These are phyloP conservation scores for Coenobita brevimanus DNA, from an alignment of 1,140 invertebrate species.

Conservation along the genomic window DNA sequence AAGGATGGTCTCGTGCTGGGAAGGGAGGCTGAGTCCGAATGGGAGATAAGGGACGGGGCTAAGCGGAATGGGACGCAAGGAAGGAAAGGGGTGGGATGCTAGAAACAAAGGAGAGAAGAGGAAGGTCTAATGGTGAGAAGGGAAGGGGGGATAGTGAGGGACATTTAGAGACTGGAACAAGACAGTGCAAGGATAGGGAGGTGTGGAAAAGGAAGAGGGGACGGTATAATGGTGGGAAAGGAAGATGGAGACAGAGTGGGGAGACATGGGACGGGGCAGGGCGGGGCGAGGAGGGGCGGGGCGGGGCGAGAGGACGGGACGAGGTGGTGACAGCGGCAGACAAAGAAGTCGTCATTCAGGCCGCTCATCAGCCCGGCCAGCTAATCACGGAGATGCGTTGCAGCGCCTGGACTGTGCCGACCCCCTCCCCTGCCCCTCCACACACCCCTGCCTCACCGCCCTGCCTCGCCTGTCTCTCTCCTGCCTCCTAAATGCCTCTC, in stretches of 20 bases:
- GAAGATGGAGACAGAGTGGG: not conserved
- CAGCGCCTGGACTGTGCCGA: not conserved
- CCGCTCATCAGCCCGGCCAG: slow-evolving; percentile 49
- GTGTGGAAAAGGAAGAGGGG: not conserved
- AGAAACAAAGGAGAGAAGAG: not conserved
- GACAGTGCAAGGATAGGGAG: not conserved
- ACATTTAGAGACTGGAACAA: not conserved
- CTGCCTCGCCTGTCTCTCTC: slow-evolving; percentile 48
- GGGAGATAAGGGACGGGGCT: not conserved
- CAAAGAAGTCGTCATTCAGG: slow-evolving; percentile 59
- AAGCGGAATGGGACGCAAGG: not conserved
- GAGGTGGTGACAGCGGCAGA: slow-evolving; percentile 48
- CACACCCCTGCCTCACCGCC: not conserved
- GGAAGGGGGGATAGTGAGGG: not conserved
- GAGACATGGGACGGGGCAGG: not conserved
- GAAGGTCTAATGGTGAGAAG: not conserved
- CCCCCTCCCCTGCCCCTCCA: not conserved
- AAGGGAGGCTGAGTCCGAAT: too few relatives aligned
- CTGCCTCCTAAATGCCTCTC: slow-evolving; percentile 48
- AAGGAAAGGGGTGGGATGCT: not conserved
- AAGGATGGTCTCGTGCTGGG: too few relatives aligned
- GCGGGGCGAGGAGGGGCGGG: not conserved
- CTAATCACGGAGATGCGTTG: slow-evolving; percentile 56
- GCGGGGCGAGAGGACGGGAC: not conserved
- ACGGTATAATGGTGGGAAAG: not conserved